Percentiles rank a stretch among this genome's conserved stretches.
Evolutionary conservation across 2,113 vertebrate species (phyloP).

Genomic region (Thinocorus orbignyianus): DNA sequence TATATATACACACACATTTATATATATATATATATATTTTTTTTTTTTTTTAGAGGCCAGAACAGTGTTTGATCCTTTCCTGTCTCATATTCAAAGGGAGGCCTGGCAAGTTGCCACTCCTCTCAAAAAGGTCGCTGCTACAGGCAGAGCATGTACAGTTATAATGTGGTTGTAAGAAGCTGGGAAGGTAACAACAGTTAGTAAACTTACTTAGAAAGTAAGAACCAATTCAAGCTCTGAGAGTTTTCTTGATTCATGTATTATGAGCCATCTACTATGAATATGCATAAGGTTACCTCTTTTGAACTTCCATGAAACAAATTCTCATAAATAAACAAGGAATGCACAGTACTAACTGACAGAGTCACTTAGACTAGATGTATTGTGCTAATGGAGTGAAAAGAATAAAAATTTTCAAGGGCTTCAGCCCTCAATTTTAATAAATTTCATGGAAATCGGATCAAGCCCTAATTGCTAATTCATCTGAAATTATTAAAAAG

Average conservation of each 20-base stretch:
- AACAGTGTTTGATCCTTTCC: not conserved
- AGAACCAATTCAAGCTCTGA: constrained; percentile 42
- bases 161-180: not conserved
- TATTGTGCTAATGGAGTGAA: constrained; percentile 81
- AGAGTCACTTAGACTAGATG: constrained; percentile 78
- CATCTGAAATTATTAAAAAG: constrained; percentile 99
- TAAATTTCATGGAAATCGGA: constrained; percentile 91
- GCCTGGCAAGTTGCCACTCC: not conserved
- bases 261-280: constrained; percentile 75
- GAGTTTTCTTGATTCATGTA: constrained; percentile 73
- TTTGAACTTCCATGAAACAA: constrained; percentile 83
- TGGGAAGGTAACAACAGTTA: not conserved
- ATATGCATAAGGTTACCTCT: constrained; percentile 82
- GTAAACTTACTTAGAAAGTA: constrained; percentile 45
- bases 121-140: not conserved
- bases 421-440: constrained; percentile 88
- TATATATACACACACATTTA: no score
- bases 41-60: constrained; percentile 12
- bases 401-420: constrained; percentile 84
- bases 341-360: constrained; percentile 75
- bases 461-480: constrained; percentile 96
- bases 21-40: no score
- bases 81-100: not conserved
- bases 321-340: constrained; percentile 88
- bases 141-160: not conserved